Conservation (phyloP, 1,140 invertebrate genomes). For the Drosophila equinoxialis region DNA sequence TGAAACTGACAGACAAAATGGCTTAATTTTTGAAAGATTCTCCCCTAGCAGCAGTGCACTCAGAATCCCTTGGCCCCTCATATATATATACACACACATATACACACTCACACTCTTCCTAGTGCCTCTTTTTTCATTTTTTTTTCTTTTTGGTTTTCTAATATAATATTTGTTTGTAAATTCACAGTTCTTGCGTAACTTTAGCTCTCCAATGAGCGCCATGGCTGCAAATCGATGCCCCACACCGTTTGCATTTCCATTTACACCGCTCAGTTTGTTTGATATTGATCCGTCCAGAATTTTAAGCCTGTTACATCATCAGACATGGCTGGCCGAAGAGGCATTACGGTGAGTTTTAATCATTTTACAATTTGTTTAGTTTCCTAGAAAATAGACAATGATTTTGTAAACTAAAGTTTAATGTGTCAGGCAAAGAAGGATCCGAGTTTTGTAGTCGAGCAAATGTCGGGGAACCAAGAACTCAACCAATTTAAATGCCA, state of each 20-base stretch:
- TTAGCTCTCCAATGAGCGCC: constrained; percentile 64
- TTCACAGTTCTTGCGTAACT: constrained; percentile 71
- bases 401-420: too few species aligned
- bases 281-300: constrained; percentile 83
- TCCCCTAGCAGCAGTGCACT: neutral
- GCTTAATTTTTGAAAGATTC: neutral
- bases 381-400: too few species aligned
- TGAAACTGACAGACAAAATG: neutral
- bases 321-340: constrained; percentile 82
- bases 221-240: constrained; percentile 69
- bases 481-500: too few species aligned
- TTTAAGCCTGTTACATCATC: constrained; percentile 78
- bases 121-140: neutral
- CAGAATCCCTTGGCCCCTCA: neutral
- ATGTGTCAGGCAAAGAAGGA: too few species aligned
- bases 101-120: constrained; percentile 3
- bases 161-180: constrained; percentile 14
- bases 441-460: too few species aligned
- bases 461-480: too few species aligned
- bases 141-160: neutral
- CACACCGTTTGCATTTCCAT: constrained; percentile 81
- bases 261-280: constrained; percentile 79
- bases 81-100: constrained; percentile 5
- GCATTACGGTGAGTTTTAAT: constrained; percentile 66
- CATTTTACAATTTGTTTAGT: too few species aligned